A percentile compares a stretch with the other conserved stretches of the same genome.
Evolutionary conservation across 2,797 vertebrate species (phyloP).

Genomic region (Staurois parvus): DNA sequence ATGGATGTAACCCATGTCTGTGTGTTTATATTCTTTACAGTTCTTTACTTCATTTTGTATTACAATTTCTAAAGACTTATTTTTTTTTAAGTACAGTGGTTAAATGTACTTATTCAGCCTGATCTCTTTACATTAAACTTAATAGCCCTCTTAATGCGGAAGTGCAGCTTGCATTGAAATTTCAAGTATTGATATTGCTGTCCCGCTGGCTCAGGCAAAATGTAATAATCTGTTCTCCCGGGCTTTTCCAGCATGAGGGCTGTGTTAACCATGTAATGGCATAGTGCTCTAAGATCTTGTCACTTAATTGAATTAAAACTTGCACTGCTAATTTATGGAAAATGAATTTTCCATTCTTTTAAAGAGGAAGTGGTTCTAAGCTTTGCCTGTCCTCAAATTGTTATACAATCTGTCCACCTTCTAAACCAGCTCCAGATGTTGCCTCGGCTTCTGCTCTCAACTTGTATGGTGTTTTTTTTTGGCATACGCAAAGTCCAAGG

Average conservation of each 20-base stretch:
- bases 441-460: too few species aligned
- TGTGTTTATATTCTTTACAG: constrained; percentile 1
- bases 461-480: too few species aligned
- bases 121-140: constrained; percentile 48
- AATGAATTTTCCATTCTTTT: neutral
- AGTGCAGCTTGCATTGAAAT: constrained; percentile 43
- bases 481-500: too few species aligned
- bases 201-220: constrained; percentile 41
- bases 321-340: neutral
- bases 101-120: constrained; percentile 39
- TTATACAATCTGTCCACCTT: neutral
- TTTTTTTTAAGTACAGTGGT: constrained; percentile 20
- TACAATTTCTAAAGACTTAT: constrained; percentile 19
- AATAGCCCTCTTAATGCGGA: constrained; percentile 41
- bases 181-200: constrained; percentile 49
- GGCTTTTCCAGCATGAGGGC: constrained; percentile 32
- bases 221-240: constrained; percentile 47
- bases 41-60: neutral
- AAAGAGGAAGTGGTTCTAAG: neutral
- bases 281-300: constrained; percentile 12
- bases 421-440: too few species aligned
- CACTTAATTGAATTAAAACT: constrained; percentile 35
- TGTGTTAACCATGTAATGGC: constrained; percentile 34
- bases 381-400: neutral
- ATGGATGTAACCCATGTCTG: constrained; percentile 13